Evolutionary conservation across 2,797 vertebrate genomes (phyloP), one percentile per base, ranked within the genome.

Genomic region (Lithobates pipiens): DNA sequence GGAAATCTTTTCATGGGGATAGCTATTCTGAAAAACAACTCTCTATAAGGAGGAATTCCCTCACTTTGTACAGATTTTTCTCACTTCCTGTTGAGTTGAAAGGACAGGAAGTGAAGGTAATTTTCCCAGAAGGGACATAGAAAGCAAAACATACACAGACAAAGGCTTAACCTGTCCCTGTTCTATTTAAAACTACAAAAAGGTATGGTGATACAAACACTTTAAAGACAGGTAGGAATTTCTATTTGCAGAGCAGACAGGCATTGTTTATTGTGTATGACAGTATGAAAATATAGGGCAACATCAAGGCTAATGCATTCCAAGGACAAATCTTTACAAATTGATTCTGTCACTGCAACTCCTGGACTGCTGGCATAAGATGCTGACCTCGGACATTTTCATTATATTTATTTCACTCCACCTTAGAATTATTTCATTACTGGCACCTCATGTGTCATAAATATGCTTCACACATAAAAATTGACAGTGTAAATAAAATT

Each of bases 251-350:
- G 9, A 42, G n/a, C 57, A n/a, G 76, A 65, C 36, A 11, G 32
- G 50, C 11, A 63, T 61, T 61, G 18, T 1, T 39, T 50, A 50
- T 50, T 50, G 15, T 50, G 46, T 16, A 50, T 50, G 46, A 50
- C 46, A 50, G 13, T 50, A 18, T 16, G 46, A 39, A 63, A 25
- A 13, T 27, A 36, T 21, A 67, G 9, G 13, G n/a, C 15, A 15
- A 63, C 18, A 36, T 27, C 4, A 44, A 8, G 8, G 13, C 36
- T 8, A 42, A 42, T 15, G 44, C 13, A 18, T 29, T 29, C 34
- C n/a, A 46, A 68, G 63, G 63, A 44, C 36, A 21, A 42, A 78
- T 78, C 63, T 44, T 67, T 44, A 44, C 44, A 68, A 78, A 42
- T 39, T 67, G 13, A 77, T 67, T 42, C 23, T 16, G 34, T 42